Evolutionary conservation across 2,113 vertebrate species (phyloP).

Genomic region (Cavia aperea): DNA sequence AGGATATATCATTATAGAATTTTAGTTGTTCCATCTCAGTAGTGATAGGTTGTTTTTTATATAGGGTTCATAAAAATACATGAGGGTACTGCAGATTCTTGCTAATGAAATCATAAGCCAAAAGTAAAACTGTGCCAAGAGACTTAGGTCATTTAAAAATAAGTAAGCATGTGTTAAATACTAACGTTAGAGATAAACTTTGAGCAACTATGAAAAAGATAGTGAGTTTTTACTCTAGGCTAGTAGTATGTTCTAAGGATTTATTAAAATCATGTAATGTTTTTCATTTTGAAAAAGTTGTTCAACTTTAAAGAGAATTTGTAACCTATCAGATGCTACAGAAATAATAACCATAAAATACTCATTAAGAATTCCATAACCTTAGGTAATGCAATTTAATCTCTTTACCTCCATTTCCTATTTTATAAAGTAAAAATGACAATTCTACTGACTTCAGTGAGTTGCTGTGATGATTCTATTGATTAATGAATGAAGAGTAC

Average conservation of each 20-base stretch:
- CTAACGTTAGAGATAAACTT: not conserved
- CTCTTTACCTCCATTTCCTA: not conserved
- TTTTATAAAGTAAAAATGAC: not conserved
- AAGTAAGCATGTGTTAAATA: not conserved
- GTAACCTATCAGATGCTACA: not conserved
- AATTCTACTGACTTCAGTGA: not conserved
- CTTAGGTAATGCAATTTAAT: not conserved
- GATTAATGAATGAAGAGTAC: not conserved
- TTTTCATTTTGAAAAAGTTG: not conserved
- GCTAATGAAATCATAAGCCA: not conserved
- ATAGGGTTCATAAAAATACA: not conserved
- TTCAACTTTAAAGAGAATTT: not conserved
- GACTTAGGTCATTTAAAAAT: slow-evolving; percentile 1
- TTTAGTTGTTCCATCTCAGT: slow-evolving; percentile 17
- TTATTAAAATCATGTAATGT: not conserved
- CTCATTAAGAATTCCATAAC: not conserved
- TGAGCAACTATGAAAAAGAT: not conserved
- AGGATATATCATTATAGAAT: not conserved
- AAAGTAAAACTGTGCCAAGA: not conserved
- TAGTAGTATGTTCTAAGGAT: not conserved
- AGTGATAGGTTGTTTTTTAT: not conserved
- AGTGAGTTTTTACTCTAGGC: not conserved
- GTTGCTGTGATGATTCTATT: not conserved
- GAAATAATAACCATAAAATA: not conserved
- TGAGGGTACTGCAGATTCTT: not conserved